These are phyloP conservation scores for Pasiphila rectangulata DNA, from an alignment of 2,888 invertebrate genomes.

Conservation along the genomic window DNA sequence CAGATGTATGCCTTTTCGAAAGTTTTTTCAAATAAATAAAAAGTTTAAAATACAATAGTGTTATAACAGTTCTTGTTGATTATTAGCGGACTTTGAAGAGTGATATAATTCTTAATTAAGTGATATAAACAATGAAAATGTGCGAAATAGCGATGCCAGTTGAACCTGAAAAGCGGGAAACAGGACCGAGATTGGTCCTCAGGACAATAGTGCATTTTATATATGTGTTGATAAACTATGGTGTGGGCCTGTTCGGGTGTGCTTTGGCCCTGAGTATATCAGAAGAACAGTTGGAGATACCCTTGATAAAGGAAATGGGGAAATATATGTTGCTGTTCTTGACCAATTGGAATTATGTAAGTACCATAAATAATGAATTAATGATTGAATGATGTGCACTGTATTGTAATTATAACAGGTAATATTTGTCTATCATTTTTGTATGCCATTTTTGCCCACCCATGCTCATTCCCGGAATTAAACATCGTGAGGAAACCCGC, in stretches of 20 bases:
- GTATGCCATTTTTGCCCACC: no score
- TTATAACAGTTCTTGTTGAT: no score
- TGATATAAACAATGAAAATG: slow-evolving; percentile 31
- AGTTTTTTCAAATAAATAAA: no score
- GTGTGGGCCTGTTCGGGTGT: slow-evolving; percentile 20
- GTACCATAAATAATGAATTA: no score
- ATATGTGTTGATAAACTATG: slow-evolving; percentile 18
- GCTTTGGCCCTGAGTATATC: slow-evolving; percentile 21
- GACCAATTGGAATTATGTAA: slow-evolving; percentile 57
- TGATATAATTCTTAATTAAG: not conserved
- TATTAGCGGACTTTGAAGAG: not conserved
- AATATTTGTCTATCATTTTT: no score
- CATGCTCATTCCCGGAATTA: no score
- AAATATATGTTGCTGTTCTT: slow-evolving; percentile 42
- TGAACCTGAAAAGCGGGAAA: not conserved
- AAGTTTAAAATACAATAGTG: no score
- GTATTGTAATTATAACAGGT: no score
- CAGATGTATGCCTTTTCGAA: no score
- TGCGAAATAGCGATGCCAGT: slow-evolving; percentile 32
- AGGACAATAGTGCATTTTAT: slow-evolving; percentile 25
- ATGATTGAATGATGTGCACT: no score
- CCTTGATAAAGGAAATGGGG: slow-evolving; percentile 35
- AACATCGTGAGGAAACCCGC: no score
- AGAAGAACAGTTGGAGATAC: slow-evolving; percentile 31
- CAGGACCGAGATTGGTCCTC: slow-evolving; percentile 8